Evolutionary conservation across 2,113 vertebrate genomes (phyloP).

Genomic region (Crotalus helleri): DNA sequence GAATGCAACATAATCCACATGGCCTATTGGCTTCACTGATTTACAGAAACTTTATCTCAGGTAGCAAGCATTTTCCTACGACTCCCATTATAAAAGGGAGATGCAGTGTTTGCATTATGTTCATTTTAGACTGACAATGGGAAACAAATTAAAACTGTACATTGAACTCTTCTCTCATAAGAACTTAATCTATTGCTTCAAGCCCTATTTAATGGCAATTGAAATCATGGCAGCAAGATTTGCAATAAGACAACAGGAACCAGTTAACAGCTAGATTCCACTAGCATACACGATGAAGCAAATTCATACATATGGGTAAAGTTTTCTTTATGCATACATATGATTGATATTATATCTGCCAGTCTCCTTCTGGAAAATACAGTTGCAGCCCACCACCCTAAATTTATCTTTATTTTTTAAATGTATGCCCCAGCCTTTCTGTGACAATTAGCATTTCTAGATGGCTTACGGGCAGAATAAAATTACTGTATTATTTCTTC

Average conservation of each 20-base stretch:
- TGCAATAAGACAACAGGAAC: neutral
- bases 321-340: neutral
- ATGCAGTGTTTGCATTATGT: slow-evolving; percentile 47
- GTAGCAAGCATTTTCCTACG: slow-evolving; percentile 63
- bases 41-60: slow-evolving; percentile 63
- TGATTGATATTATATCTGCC: neutral
- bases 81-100: slow-evolving; percentile 46
- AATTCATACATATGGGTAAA: neutral
- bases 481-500: neutral
- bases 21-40: slow-evolving; percentile 51
- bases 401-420: neutral
- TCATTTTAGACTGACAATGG: slow-evolving; percentile 23
- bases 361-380: neutral
- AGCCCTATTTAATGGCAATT: neutral
- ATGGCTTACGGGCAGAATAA: neutral
- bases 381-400: too few species aligned
- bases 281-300: neutral
- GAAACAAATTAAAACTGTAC: neutral
- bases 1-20: slow-evolving; percentile 61
- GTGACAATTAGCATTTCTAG: neutral
- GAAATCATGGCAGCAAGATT: neutral
- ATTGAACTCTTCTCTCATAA: neutral
- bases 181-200: neutral
- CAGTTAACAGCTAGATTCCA: neutral
- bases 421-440: neutral